A percentile compares a stretch with the other conserved stretches of the same genome.
Conservation (phyloP, 2,888 invertebrate species). For the Camponotus fellah region DNA sequence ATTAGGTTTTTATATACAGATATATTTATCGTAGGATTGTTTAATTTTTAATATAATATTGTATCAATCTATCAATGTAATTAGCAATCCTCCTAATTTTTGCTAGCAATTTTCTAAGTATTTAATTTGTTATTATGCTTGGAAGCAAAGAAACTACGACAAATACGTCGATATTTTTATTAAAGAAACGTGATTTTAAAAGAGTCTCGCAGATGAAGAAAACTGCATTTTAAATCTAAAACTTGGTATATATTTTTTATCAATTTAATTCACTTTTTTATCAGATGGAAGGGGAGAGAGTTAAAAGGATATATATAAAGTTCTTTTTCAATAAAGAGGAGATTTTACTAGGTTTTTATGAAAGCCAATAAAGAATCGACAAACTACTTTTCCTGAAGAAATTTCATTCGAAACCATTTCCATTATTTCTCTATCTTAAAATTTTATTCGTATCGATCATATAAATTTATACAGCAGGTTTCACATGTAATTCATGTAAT, state of each 20-base stretch:
- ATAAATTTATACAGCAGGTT: constrained; percentile 27
- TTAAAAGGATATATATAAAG: background rate
- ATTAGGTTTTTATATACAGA: too few species aligned
- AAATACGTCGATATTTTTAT: constrained; percentile 5
- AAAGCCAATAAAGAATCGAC: constrained; percentile 3
- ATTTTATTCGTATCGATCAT: constrained; percentile 26
- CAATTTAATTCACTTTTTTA: background rate
- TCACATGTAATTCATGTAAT: constrained; percentile 23
- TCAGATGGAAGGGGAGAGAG: background rate
- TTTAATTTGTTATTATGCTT: constrained; percentile 36
- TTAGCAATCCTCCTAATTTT: constrained; percentile 42
- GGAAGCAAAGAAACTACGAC: background rate
- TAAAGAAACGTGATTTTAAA: background rate
- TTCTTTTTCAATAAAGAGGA: constrained; percentile 23
- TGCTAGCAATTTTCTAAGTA: constrained; percentile 38
- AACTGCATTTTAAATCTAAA: background rate
- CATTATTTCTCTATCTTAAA: background rate
- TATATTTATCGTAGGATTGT: too few species aligned
- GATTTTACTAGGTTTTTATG: background rate
- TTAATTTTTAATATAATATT: too few species aligned
- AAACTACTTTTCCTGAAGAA: constrained; percentile 13
- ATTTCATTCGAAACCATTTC: constrained; percentile 36
- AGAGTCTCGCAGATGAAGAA: background rate
- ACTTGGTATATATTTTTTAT: background rate
- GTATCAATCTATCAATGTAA: constrained; percentile 64